Evolutionary conservation across 2,113 vertebrate genomes (phyloP).

Genomic region (Cyanistes caeruleus): DNA sequence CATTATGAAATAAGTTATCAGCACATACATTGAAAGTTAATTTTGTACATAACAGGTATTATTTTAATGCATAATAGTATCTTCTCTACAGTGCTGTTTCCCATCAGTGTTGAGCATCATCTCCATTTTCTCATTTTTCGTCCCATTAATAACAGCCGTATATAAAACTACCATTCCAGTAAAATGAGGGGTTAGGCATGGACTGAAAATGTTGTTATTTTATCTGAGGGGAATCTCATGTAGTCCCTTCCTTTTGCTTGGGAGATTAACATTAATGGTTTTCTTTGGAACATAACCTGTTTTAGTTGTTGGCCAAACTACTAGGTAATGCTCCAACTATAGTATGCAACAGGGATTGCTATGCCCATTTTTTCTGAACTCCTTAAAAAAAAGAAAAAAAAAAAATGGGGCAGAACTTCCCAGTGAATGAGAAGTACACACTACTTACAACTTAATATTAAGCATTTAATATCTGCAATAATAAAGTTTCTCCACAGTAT

Average conservation of each 20-base stretch:
- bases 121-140: not conserved
- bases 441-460: not conserved
- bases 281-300: not conserved
- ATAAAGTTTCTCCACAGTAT: not conserved
- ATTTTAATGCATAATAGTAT: not conserved
- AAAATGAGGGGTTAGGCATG: not conserved
- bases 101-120: not conserved
- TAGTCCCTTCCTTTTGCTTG: not conserved
- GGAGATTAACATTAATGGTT: not conserved
- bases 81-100: not conserved
- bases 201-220: not conserved
- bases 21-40: not conserved
- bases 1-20: slow-evolving; percentile 31
- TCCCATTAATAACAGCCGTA: not conserved
- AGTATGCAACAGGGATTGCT: not conserved
- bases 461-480: not conserved
- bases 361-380: not conserved
- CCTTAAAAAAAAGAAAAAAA: not conserved
- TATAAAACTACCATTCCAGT: not conserved
- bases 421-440: not conserved
- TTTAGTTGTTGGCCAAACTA: not conserved
- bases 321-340: not conserved
- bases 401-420: not conserved
- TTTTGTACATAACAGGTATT: not conserved
- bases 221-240: not conserved